phyloP scores from a whole-genome alignment of 1,140 invertebrate species.

The Drosophila ironensis region DNA sequence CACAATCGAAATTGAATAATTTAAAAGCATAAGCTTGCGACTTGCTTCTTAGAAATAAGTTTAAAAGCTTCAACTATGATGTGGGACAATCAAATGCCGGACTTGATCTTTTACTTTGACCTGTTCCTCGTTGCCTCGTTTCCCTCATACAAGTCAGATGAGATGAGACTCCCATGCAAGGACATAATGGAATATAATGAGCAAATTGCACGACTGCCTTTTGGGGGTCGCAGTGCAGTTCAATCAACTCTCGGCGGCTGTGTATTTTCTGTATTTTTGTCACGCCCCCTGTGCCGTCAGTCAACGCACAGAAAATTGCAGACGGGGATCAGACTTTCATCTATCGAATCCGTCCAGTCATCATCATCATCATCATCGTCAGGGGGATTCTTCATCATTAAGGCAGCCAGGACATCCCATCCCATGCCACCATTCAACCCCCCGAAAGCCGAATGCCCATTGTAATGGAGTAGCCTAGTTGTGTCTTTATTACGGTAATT shows the following conservation, averaged over 20 bases:
- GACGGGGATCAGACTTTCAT: constrained; percentile 9
- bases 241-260: constrained; percentile 21
- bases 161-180: neutral
- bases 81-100: too few species aligned
- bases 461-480: constrained; percentile 67
- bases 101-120: too few species aligned
- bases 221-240: constrained; percentile 17
- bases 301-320: neutral
- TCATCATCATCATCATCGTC: constrained; percentile 4
- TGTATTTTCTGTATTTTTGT: constrained; percentile 2
- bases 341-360: neutral
- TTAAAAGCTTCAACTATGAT: too few species aligned
- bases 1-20: too few species aligned
- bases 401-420: neutral
- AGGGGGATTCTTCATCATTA: neutral
- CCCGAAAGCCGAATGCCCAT: neutral
- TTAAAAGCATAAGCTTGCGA: too few species aligned
- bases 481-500: constrained; percentile 77
- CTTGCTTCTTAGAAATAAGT: too few species aligned
- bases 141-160: neutral
- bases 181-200: neutral
- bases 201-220: neutral
- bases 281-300: constrained; percentile 7
- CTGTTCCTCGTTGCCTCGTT: too few species aligned
- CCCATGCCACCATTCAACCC: neutral